phyloP scores from a whole-genome alignment of 2,113 vertebrate species.

The Odobenus rosmarus region DNA sequence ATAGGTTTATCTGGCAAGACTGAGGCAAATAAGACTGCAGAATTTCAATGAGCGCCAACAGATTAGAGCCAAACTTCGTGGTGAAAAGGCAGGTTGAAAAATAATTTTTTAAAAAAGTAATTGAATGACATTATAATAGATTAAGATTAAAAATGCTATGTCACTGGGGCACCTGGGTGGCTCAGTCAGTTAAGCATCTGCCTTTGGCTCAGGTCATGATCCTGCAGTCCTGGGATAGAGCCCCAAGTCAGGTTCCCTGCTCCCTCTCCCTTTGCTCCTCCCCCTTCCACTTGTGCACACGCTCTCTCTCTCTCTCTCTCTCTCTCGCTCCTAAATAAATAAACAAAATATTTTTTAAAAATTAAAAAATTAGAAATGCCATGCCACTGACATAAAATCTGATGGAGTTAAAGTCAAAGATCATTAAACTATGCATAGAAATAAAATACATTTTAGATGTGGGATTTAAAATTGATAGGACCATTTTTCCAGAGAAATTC shows the following conservation, averaged over 20 bases:
- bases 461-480: not conserved
- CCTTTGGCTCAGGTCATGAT: not conserved
- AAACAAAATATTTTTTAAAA: not conserved
- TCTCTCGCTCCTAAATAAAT: not conserved
- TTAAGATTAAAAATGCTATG: constrained; percentile 13
- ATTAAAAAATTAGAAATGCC: not conserved
- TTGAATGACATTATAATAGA: constrained; percentile 21
- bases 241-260: not conserved
- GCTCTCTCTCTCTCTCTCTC: too few species aligned
- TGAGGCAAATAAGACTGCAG: constrained; percentile 96
- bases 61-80: constrained; percentile 96
- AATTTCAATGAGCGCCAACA: constrained; percentile 99
- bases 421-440: not conserved
- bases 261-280: not conserved
- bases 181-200: not conserved
- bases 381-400: not conserved
- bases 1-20: constrained; percentile 95
- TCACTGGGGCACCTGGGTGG: not conserved
- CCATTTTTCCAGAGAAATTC: not conserved
- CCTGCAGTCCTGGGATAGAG: not conserved
- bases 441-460: not conserved
- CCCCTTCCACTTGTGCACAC: not conserved
- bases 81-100: constrained; percentile 92
- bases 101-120: not conserved
- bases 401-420: not conserved